These are phyloP conservation scores for Cairina moschata DNA, from an alignment of 2,113 vertebrate species.

Conservation along the genomic window DNA sequence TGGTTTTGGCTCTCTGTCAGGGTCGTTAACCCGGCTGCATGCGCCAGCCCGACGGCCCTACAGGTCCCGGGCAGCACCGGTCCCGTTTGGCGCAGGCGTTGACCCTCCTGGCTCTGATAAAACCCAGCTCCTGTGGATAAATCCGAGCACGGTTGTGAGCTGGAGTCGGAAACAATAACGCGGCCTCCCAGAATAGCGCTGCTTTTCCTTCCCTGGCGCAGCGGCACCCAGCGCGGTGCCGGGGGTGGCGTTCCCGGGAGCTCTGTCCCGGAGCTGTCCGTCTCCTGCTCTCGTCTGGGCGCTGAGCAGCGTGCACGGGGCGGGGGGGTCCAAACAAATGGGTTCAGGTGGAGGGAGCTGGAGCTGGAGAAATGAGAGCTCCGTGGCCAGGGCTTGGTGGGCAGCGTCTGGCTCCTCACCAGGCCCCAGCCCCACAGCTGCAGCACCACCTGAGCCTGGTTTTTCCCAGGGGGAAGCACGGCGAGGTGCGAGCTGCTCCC, in stretches of 20 bases:
- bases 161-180: neutral
- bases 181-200: constrained; percentile 13
- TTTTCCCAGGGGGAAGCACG: neutral
- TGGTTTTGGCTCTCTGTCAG: rapidly evolving
- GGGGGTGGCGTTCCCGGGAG: neutral
- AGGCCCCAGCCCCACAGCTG: too few relatives aligned
- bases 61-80: rapidly evolving
- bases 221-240: neutral
- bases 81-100: rapidly evolving
- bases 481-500: neutral
- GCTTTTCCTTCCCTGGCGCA: neutral
- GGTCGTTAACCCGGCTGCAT: neutral
- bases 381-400: too few relatives aligned
- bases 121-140: neutral
- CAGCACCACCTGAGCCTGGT: neutral
- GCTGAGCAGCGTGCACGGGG: neutral
- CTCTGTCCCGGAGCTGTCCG: too few relatives aligned
- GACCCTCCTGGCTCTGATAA: rapidly evolving
- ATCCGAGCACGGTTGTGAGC: neutral
- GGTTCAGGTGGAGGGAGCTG: too few relatives aligned
- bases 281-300: neutral
- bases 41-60: neutral
- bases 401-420: too few relatives aligned
- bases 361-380: too few relatives aligned
- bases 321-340: neutral